These are phyloP conservation scores for Tachina fera DNA, from an alignment of 2,888 invertebrate species.

Conservation along the genomic window DNA sequence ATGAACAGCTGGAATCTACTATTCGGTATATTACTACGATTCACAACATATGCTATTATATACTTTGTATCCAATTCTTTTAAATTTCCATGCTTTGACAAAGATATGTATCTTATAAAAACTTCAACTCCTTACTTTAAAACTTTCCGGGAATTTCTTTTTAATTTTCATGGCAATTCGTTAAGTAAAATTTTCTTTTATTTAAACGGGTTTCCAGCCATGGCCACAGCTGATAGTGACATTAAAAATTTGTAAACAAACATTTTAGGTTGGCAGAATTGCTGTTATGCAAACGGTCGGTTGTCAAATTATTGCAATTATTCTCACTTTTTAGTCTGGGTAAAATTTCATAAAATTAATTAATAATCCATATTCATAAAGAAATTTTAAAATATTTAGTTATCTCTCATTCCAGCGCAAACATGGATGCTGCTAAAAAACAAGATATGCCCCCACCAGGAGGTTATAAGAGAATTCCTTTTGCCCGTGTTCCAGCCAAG, in stretches of 20 bases:
- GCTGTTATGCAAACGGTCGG: constrained; percentile 78
- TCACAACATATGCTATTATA: no score
- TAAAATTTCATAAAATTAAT: constrained; percentile 16
- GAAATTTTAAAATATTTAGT: constrained; percentile 3
- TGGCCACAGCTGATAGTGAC: constrained; percentile 22
- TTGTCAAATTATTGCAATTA: constrained; percentile 72
- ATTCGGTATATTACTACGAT: no score
- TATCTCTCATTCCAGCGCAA: neutral
- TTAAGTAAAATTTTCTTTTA: neutral
- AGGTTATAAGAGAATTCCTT: constrained; percentile 92
- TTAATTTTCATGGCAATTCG: neutral
- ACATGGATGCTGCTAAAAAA: constrained; percentile 82
- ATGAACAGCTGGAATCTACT: neutral
- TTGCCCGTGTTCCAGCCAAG: constrained; percentile 88
- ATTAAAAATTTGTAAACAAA: constrained; percentile 25
- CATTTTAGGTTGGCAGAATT: constrained; percentile 72
- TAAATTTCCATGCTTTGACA: no score
- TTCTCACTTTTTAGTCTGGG: constrained; percentile 17
- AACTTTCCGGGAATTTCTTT: neutral
- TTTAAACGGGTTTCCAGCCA: neutral
- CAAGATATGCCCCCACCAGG: constrained; percentile 98
- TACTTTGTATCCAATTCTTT: no score
- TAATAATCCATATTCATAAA: neutral
- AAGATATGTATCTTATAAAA: no score
- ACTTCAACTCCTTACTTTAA: no score